phyloP scores from a whole-genome alignment of 2,888 invertebrate species.

The Eristalis tenax region DNA sequence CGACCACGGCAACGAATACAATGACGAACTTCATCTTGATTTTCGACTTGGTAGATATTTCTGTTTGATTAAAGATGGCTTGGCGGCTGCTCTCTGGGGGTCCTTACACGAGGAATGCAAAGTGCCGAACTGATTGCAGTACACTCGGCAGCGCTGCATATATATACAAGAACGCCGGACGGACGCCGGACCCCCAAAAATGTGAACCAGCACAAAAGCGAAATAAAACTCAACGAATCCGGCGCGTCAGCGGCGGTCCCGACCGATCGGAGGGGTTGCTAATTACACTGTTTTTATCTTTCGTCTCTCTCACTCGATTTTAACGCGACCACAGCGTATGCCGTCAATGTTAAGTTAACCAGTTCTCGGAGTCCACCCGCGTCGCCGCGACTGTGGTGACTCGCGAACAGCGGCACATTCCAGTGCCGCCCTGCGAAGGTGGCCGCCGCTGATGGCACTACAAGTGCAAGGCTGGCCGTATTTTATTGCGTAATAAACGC shows the following conservation, averaged over 20 bases:
- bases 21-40: slow-evolving; percentile 76
- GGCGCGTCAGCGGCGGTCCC: neutral
- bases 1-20: slow-evolving; percentile 80
- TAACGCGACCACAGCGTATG: slow-evolving; percentile 8
- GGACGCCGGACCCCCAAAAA: slow-evolving; percentile 13
- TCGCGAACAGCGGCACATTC: neutral
- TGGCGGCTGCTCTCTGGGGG: neutral
- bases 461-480: slow-evolving; percentile 11
- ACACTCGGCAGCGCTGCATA: slow-evolving; percentile 22
- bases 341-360: slow-evolving; percentile 39
- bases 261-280: slow-evolving; percentile 23
- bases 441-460: slow-evolving; percentile 7
- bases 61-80: neutral
- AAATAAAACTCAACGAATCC: slow-evolving; percentile 32
- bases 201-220: slow-evolving; percentile 15
- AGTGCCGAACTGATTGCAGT: slow-evolving; percentile 47
- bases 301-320: neutral
- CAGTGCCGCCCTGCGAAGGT: slow-evolving; percentile 22
- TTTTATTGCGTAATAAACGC: slow-evolving; percentile 40
- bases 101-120: slow-evolving; percentile 53
- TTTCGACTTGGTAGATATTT: neutral
- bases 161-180: slow-evolving; percentile 53
- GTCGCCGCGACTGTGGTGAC: neutral
- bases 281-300: slow-evolving; percentile 9
- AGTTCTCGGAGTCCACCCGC: slow-evolving; percentile 36